phyloP scores from a whole-genome alignment of 2,888 invertebrate species.

The Andrena fulva region DNA sequence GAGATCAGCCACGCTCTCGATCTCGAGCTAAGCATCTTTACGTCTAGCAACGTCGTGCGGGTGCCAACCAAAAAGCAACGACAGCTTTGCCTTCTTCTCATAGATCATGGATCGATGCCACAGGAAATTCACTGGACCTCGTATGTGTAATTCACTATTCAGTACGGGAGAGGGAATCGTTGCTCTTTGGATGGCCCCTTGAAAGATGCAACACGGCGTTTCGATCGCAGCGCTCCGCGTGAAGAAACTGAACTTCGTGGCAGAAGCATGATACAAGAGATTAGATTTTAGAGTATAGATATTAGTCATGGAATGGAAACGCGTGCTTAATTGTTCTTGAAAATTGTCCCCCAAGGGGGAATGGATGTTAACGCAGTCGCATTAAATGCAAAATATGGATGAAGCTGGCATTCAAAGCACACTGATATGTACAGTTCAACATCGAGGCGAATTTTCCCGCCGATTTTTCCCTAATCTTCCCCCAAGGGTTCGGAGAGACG shows the following conservation, averaged over 20 bases:
- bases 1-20: slow-evolving; percentile 41
- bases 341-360: neutral
- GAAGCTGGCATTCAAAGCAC: slow-evolving; percentile 37
- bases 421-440: slow-evolving; percentile 4
- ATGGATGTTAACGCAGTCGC: neutral
- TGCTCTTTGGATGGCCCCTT: slow-evolving; percentile 24
- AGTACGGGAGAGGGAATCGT: neutral
- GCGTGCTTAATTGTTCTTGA: too few species aligned
- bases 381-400: neutral
- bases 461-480: neutral
- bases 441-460: neutral
- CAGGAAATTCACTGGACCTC: too few species aligned
- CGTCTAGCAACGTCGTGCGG: neutral
- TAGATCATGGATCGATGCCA: too few species aligned
- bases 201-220: slow-evolving; percentile 10
- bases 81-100: too few species aligned
- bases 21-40: slow-evolving; percentile 39
- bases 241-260: slow-evolving; percentile 43
- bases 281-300: neutral
- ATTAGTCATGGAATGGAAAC: neutral
- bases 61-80: slow-evolving; percentile 23
- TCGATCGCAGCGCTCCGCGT: neutral
- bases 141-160: neutral
- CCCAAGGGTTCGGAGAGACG: neutral
- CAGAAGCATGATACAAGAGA: neutral